phyloP scores from a whole-genome alignment of 2,888 invertebrate genomes.

The Sphaerophoria taeniata region DNA sequence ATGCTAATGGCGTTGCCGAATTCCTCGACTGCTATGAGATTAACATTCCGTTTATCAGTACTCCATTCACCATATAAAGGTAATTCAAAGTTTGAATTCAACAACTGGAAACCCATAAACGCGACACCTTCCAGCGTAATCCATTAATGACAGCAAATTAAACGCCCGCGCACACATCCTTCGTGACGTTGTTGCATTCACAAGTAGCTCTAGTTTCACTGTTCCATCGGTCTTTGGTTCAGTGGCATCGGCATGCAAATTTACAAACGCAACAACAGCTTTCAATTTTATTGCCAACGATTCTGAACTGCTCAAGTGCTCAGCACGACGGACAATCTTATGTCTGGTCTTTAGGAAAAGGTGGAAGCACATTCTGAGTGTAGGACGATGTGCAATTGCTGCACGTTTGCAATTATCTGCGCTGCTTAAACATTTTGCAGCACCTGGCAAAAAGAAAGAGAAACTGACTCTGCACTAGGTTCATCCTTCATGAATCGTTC shows the following conservation, averaged over 20 bases:
- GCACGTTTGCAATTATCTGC: constrained; percentile 44
- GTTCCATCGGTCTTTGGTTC: not conserved
- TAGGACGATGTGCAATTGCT: constrained; percentile 45
- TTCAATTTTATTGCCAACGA: constrained; percentile 38
- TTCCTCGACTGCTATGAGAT: constrained; percentile 1
- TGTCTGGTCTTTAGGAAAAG: constrained; percentile 1
- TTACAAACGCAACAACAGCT: constrained; percentile 41
- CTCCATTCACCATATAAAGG: constrained; percentile 52
- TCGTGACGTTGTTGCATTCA: constrained; percentile 37
- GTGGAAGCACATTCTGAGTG: constrained; percentile 54
- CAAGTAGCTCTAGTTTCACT: constrained; percentile 52
- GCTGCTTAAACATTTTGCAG: constrained; percentile 35
- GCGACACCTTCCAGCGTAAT: constrained; percentile 64
- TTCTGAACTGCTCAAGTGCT: constrained; percentile 27
- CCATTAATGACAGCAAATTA: constrained; percentile 70
- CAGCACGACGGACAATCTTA: constrained; percentile 34
- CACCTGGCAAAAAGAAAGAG: constrained; percentile 30
- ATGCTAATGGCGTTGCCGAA: constrained; percentile 24
- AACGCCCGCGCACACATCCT: constrained; percentile 64
- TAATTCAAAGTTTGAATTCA: not conserved
- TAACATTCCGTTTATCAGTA: constrained; percentile 33
- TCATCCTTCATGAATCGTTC: constrained; percentile 66
- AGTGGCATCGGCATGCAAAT: constrained; percentile 53
- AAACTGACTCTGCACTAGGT: not conserved
- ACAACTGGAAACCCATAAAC: constrained; percentile 35